phyloP scores from a whole-genome alignment of 2,797 vertebrate species.

The Jordanella pulchra region DNA sequence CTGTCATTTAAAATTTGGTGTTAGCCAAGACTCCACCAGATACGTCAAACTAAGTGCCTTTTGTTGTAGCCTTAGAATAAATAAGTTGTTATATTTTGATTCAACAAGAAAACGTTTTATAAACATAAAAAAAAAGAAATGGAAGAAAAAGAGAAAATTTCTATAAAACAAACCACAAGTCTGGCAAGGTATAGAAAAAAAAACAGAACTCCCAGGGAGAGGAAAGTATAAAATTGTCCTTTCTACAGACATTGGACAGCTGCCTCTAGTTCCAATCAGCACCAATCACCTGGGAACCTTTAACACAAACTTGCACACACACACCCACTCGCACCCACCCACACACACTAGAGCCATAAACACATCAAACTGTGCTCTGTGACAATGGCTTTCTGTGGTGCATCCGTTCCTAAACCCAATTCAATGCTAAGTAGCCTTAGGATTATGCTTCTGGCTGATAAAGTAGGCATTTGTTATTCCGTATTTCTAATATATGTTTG shows the following conservation, averaged over 20 bases:
- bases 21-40: not conserved
- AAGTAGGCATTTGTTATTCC: slow-evolving; percentile 24
- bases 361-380: not conserved
- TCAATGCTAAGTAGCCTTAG: not conserved
- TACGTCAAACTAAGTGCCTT: not conserved
- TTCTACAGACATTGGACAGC: not conserved
- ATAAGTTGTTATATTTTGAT: not conserved
- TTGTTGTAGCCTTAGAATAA: not conserved
- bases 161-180: not conserved
- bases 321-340: not conserved
- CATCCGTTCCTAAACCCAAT: not conserved
- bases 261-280: slow-evolving; percentile 2
- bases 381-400: not conserved
- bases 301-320: slow-evolving; percentile 6
- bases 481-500: slow-evolving; percentile 9
- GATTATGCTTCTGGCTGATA: slow-evolving; percentile 21
- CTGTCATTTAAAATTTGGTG: not conserved
- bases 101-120: not conserved
- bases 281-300: slow-evolving; percentile 4
- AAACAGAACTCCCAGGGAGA: not conserved
- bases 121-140: not conserved
- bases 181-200: not conserved
- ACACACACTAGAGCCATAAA: not conserved
- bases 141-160: not conserved
- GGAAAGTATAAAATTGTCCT: not conserved